phyloP scores from a whole-genome alignment of 2,888 invertebrate species.

The Sinhomidia bicolor region DNA sequence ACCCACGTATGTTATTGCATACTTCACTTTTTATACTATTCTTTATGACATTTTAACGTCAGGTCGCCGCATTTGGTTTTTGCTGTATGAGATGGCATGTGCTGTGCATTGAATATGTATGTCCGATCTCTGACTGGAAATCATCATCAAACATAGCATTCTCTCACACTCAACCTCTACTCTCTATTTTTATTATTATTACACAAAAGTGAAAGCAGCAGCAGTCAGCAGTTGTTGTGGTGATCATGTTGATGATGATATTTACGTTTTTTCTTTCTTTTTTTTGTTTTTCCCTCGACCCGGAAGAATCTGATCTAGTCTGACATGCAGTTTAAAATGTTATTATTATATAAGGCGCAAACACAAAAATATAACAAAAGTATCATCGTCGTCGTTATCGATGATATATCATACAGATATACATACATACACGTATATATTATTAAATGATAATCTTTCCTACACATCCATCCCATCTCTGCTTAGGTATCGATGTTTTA shows the following conservation, averaged over 20 bases:
- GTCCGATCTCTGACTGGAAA: background rate
- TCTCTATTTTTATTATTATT: constrained; percentile 7
- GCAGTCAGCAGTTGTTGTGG: too few species aligned
- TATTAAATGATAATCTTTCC: background rate
- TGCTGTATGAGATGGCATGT: constrained; percentile 23
- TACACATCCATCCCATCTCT: constrained; percentile 42
- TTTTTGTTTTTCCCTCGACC: constrained; percentile 81
- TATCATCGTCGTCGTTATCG: background rate
- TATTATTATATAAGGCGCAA: too few species aligned
- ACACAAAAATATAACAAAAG: background rate
- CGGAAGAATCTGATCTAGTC: constrained; percentile 76
- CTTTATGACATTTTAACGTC: background rate
- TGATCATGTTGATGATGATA: constrained; percentile 37
- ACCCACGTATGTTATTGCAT: background rate
- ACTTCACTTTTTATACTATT: background rate
- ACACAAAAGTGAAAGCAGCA: constrained; percentile 1
- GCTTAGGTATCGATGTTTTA: background rate
- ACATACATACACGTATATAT: too few species aligned
- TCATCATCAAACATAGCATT: background rate
- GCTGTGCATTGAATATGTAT: constrained; percentile 39
- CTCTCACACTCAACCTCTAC: background rate
- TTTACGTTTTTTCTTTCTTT: constrained; percentile 77
- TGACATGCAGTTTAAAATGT: constrained; percentile 44
- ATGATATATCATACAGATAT: background rate
- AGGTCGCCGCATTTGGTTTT: background rate